Evolutionary conservation across 1,140 invertebrate species (phyloP).

Genomic region (Zaprionus kolodkinae): DNA sequence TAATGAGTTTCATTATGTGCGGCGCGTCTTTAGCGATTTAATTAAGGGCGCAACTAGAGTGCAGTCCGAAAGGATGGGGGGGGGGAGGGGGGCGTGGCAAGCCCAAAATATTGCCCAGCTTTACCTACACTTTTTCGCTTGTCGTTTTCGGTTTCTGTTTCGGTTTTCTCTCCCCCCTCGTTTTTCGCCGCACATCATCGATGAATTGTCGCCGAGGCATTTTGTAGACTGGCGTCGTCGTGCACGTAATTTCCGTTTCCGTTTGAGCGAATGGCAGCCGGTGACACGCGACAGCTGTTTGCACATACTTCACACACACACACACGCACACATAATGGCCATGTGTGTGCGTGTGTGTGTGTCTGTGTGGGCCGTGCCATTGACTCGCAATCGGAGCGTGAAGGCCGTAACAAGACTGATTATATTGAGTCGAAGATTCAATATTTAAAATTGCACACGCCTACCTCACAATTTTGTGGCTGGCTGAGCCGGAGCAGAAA

Average conservation of each 20-base stretch:
- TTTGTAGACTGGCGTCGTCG: slow-evolving; percentile 62
- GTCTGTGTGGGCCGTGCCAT: slow-evolving; percentile 57
- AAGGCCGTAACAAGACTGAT: slow-evolving; percentile 78
- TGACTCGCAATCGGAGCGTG: slow-evolving; percentile 68
- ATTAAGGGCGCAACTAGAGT: slow-evolving; percentile 62
- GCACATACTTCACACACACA: slow-evolving; percentile 62
- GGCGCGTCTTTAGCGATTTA: slow-evolving; percentile 76
- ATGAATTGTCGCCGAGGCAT: slow-evolving; percentile 65
- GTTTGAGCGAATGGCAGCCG: slow-evolving; percentile 76
- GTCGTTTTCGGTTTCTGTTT: background rate
- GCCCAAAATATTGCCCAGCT: slow-evolving; percentile 8
- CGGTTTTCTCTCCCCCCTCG: background rate
- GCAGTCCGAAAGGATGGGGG: background rate
- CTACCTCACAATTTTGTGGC: slow-evolving; percentile 42
- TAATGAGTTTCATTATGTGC: slow-evolving; percentile 76
- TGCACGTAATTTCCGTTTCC: slow-evolving; percentile 82
- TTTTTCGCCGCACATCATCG: slow-evolving; percentile 55
- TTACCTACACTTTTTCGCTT: background rate
- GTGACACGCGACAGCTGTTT: slow-evolving; percentile 80
- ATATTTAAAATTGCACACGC: slow-evolving; percentile 76
- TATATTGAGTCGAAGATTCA: slow-evolving; percentile 74
- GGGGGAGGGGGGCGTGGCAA: background rate
- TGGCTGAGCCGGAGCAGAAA: slow-evolving; percentile 19
- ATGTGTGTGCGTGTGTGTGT: slow-evolving; percentile 50
- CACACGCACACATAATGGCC: slow-evolving; percentile 24